Base-by-base conservation (phyloP, 2,113 vertebrate species). In the Perca flavescens region DNA sequence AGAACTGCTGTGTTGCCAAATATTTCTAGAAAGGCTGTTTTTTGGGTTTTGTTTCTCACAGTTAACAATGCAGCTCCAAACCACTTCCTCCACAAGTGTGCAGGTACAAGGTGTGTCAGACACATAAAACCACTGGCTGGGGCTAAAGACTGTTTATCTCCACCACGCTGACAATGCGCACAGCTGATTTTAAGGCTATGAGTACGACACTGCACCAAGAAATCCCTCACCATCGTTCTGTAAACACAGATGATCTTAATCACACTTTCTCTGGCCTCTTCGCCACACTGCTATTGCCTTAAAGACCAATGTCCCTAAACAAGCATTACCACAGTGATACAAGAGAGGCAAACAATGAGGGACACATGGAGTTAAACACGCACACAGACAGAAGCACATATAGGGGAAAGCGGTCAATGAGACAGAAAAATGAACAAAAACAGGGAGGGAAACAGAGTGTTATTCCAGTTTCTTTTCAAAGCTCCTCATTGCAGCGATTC, bases 241-340 rank as follows among this genome's bases (percentile, higher is more conserved):
- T 68, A 80, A 90, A 88, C 87, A 82, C 83, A 73, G 74, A 75
- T 76, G 64, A 88, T 82, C 85, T 83, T 77, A 60, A 72, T 82
- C 82, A 74, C 82, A 78, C 83, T 85, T 79, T 70, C 56, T 19
- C 61, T 22, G 40, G 74, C 82, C 28, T 69, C 64, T 65, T 56
- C 66, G 46, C 46, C 74, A 60, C 74, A 31, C 78, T 63, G 69
- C 74, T 58, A 67, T 67, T 77, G 66, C 77, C 84, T 90, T 75
- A 40, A 34, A 74, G 70, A 85, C 78, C 86, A 88, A 91, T 67
- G 79, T 77, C 67, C 57, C 62, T 40, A 60, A 83, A 80, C 80
- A 53, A 71, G 77, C 84, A 43, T 63, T 47, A 50, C 58, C 66
- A 58, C 82, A n/a, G 47, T 36, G 73, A 28, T n/a, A 54, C 21